Conservation (phyloP, 2,113 vertebrate genomes). For the Zootoca vivipara region DNA sequence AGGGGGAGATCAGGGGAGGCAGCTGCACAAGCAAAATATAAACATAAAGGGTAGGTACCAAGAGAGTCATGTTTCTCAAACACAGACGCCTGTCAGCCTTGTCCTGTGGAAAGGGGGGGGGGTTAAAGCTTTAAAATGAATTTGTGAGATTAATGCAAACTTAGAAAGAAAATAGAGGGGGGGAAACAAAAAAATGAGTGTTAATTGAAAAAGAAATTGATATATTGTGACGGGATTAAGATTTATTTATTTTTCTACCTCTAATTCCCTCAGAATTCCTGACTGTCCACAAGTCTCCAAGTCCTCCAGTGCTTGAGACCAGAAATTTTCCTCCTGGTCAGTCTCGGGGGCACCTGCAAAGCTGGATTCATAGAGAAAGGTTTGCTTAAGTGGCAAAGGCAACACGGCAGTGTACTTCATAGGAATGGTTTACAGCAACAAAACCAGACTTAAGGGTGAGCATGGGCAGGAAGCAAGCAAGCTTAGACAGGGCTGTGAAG, state of each 20-base stretch:
- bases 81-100: constrained; percentile 89
- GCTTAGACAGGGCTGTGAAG: neutral
- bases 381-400: constrained; percentile 35
- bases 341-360: constrained; percentile 88
- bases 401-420: constrained; percentile 28
- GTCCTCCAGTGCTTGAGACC: constrained; percentile 98
- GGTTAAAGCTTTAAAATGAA: constrained; percentile 86
- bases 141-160: constrained; percentile 75
- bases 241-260: constrained; percentile 79
- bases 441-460: neutral
- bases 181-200: constrained; percentile 68
- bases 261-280: constrained; percentile 95
- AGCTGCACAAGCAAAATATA: constrained; percentile 81
- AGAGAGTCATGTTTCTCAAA: constrained; percentile 90
- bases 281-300: constrained; percentile 98
- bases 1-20: constrained; percentile 62
- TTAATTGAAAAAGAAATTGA: constrained; percentile 64
- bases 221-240: constrained; percentile 65
- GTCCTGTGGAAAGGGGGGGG: constrained; percentile 89
- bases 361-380: constrained; percentile 75
- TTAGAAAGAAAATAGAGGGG: constrained; percentile 56
- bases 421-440: constrained; percentile 51
- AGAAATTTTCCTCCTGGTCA: constrained; percentile 98
- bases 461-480: neutral
- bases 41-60: constrained; percentile 89